Percentiles rank a stretch among this genome's conserved stretches.
phyloP scores from a whole-genome alignment of 2,113 vertebrate genomes.

The Leptobrachium leishanense region DNA sequence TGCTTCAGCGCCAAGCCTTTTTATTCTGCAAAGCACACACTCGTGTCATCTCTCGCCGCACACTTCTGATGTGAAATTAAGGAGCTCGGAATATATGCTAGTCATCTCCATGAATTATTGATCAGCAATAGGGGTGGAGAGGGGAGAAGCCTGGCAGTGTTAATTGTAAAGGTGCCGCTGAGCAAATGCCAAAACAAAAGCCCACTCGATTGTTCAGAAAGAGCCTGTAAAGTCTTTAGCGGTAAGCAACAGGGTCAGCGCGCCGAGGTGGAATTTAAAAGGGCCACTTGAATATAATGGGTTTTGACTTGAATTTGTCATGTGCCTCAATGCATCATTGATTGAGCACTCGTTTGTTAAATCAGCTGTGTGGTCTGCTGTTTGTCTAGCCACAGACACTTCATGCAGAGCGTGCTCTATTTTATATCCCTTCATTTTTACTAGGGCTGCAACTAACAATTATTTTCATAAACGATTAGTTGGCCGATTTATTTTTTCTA shows the following conservation, averaged over 20 bases:
- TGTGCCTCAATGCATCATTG: slow-evolving; percentile 81
- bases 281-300: slow-evolving; percentile 80
- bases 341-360: slow-evolving; percentile 89
- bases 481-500: too few relatives aligned
- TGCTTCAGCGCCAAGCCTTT: slow-evolving; percentile 69
- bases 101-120: slow-evolving; percentile 69
- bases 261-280: slow-evolving; percentile 83
- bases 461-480: too few relatives aligned
- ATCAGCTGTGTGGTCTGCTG: slow-evolving; percentile 77
- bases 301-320: slow-evolving; percentile 88
- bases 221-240: slow-evolving; percentile 72
- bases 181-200: slow-evolving; percentile 65
- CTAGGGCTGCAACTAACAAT: too few relatives aligned
- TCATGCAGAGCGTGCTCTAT: slow-evolving; percentile 20
- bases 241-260: slow-evolving; percentile 74
- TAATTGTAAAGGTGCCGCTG: slow-evolving; percentile 68
- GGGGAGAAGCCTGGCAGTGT: slow-evolving; percentile 63
- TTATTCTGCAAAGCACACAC: slow-evolving; percentile 71
- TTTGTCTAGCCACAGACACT: slow-evolving; percentile 71
- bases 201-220: slow-evolving; percentile 67
- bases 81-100: slow-evolving; percentile 66
- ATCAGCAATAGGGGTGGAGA: slow-evolving; percentile 50
- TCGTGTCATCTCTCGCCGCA: slow-evolving; percentile 59
- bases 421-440: background rate
- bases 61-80: slow-evolving; percentile 65